Evolutionary conservation across 2,797 vertebrate species (phyloP), one percentile per base, ranked within the genome.

Genomic region (Mallotus villosus): DNA sequence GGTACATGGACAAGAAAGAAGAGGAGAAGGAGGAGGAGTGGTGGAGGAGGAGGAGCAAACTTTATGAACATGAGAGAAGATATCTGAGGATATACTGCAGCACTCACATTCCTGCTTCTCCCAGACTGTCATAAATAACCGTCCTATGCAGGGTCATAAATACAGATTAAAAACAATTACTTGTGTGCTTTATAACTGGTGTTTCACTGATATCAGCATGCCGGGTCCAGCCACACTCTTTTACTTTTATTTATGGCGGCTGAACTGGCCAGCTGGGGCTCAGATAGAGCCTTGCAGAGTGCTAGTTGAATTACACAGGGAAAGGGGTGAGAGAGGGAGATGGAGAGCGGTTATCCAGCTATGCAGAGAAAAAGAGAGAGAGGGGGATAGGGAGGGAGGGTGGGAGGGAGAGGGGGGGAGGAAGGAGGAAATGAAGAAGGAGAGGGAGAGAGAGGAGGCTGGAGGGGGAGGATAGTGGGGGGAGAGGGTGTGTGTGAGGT

Each of bases 111-210:
- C 55, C 63, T 58, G 59, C 59, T 71, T 55, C 64, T 41, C 24
- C 46, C 57, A 22, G 55, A 60, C 77, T n/a, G 25, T 77, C 78
- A 85, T 82, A 77, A 87, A 85, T 85, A 85, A 21, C 4, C 84
- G 85, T 87, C 86, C 83, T 84, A 61, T 37, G 84, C 79, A 58
- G 78, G 76, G 75, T 82, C 81, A 88, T 92, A 88, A 88, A 91
- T 89, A 84, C 25, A 61, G 78, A 86, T 89, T 89, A 90, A 84
- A 81, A 82, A 78, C 88, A 88, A 90, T 92, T 92, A 87, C 88
- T 84, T 84, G 67, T 74, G 25, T 81, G 87, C 82, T 89, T 86
- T 79, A 81, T 82, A 84, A 85, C 78, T 68, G 79, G 83, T 78
- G 79, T 81, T 87, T 88, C 83, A 81, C 82, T 82, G 85, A 86